Evolutionary conservation across 2,888 invertebrate genomes (phyloP).

Genomic region (Calameuta filiformis): DNA sequence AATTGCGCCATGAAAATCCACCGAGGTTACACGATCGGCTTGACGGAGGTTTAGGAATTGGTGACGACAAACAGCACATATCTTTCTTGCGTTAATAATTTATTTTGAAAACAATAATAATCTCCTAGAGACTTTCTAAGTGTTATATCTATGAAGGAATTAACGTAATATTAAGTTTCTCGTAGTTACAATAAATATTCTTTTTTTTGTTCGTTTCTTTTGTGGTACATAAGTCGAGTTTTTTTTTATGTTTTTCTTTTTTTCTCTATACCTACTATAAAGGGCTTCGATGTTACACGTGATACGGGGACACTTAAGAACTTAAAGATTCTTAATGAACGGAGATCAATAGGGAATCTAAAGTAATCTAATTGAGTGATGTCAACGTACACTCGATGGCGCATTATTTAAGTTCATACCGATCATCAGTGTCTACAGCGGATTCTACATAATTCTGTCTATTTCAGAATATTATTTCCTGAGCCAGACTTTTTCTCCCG

Average conservation of each 20-base stretch:
- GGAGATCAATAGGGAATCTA: neutral
- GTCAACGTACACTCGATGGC: neutral
- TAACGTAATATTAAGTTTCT: constrained; percentile 18
- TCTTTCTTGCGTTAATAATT: constrained; percentile 32
- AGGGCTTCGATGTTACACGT: neutral
- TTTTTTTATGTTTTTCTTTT: neutral
- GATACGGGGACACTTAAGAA: neutral
- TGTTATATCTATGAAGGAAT: constrained; percentile 17
- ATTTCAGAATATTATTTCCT: neutral
- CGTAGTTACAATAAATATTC: constrained; percentile 6
- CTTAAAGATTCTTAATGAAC: neutral
- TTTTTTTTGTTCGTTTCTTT: neutral
- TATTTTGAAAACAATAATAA: constrained; percentile 39
- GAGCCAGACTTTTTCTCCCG: neutral
- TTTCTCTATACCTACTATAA: neutral
- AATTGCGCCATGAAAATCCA: neutral
- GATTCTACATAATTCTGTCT: neutral
- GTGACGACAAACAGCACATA: neutral
- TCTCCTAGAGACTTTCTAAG: constrained; percentile 19
- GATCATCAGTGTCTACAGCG: neutral
- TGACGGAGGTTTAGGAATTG: neutral
- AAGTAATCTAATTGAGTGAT: neutral
- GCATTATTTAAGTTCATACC: neutral
- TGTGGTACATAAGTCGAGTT: neutral
- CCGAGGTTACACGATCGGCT: neutral